Evolutionary conservation across 2,113 vertebrate genomes (phyloP), one percentile per base, ranked within the genome.

Genomic region (Thamnaconus septentrionalis): DNA sequence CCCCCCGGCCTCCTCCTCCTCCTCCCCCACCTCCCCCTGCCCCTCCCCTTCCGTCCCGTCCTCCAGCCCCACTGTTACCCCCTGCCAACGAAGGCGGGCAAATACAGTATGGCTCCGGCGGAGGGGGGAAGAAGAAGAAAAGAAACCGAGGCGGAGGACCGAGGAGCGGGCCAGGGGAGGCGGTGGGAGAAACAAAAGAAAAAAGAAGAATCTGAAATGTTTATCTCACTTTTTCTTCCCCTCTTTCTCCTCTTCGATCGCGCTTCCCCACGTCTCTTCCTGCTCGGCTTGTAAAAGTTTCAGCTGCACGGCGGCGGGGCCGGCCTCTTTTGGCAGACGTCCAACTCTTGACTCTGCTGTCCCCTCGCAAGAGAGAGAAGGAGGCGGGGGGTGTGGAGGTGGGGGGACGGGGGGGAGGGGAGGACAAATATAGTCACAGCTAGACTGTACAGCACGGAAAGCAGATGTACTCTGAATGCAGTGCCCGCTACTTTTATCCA

Each of bases 221-320:
- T 76, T 73, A 58, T 77, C 84, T 87, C 77, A 68, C 75, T 84
- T 77, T 75, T 76, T 69, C 66, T 77, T 78, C 73, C 62, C 52
- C 61, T 78, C 53, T 74, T 72, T 80, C 83, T 81, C 75, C 78
- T 82, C 78, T 77, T 75, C 43, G 66, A 73, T 78, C 64, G 71
- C 73, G 18, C 18, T 31, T 84, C 79, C 73, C 75, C 40, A 71
- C 51, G 72, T 85, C 82, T 90, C 85, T 90, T 91, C 89, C 89
- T 91, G 89, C 85, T 90, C 68, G 80, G 82, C 88, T 84, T 90
- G 84, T 91, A 87, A 89, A 91, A 88, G 83, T 91, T 89, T 91
- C 85, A 89, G 87, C 90, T 91, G 89, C 86, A 75, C 59, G 81
- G 80, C 9, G 63, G 18, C 18, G 18, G 18, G 84, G 64, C 70